phyloP scores from a whole-genome alignment of 2,797 vertebrate genomes.

The Aulostomus chinensis region DNA sequence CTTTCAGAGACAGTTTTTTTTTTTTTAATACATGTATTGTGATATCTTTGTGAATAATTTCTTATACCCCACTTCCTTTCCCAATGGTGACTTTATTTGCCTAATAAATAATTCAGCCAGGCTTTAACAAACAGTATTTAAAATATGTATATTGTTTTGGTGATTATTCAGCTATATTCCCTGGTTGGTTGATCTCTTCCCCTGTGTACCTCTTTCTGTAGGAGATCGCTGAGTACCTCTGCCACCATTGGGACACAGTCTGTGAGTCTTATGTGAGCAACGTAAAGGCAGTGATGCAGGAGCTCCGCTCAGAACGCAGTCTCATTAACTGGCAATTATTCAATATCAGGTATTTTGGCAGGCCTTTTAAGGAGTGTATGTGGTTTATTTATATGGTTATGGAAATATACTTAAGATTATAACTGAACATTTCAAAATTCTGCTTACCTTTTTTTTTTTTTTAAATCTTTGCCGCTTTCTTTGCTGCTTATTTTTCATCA shows the following conservation, averaged over 20 bases:
- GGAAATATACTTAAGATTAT: too few relatives aligned
- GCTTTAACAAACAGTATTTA: too few relatives aligned
- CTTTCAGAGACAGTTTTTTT: not conserved
- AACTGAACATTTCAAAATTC: too few relatives aligned
- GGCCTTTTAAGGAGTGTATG: not conserved
- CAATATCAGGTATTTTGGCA: conserved; percentile 79
- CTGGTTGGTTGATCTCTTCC: not conserved
- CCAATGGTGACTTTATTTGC: too few relatives aligned
- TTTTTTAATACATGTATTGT: not conserved
- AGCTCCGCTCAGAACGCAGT: conserved; percentile 78
- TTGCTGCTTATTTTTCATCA: too few relatives aligned
- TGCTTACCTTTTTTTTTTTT: too few relatives aligned
- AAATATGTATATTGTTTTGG: too few relatives aligned
- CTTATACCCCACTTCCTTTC: too few relatives aligned
- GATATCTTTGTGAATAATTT: not conserved
- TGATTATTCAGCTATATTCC: too few relatives aligned
- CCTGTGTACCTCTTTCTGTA: conserved; percentile 43
- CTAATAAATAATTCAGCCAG: too few relatives aligned
- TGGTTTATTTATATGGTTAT: too few relatives aligned
- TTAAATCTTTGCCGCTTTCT: too few relatives aligned
- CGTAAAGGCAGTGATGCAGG: conserved; percentile 83
- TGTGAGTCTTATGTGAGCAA: conserved; percentile 81
- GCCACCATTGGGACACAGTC: conserved; percentile 84
- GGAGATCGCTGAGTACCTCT: conserved; percentile 84
- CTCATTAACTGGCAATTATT: conserved; percentile 77